Evolutionary conservation across 2,113 vertebrate species (phyloP).

Genomic region (Rhizomys pruinosus): DNA sequence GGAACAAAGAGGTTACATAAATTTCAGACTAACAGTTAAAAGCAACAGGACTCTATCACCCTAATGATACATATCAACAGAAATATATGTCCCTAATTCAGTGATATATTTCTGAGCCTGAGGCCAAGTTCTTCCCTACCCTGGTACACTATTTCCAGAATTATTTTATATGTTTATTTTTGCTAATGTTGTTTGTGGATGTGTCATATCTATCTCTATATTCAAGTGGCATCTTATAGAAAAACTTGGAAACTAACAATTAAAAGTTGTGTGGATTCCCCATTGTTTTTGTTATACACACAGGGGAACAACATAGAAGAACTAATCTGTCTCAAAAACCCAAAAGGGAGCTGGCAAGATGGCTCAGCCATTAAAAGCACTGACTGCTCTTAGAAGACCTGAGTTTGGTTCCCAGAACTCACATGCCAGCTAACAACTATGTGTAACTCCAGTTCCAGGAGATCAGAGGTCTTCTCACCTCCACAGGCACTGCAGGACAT

Average conservation of each 20-base stretch:
- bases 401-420: no score
- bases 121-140: not conserved
- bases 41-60: not conserved
- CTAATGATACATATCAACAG: no score
- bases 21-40: not conserved
- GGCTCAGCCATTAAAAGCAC: no score
- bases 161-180: not conserved
- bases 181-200: not conserved
- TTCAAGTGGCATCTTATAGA: conserved; percentile 28
- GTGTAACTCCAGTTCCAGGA: no score
- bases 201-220: not conserved
- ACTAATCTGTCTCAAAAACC: not conserved
- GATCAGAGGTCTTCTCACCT: no score
- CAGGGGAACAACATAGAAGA: not conserved
- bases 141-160: not conserved
- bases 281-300: not conserved
- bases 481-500: no score
- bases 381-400: no score
- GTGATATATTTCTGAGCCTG: no score
- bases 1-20: not conserved
- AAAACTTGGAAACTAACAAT: not conserved
- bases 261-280: not conserved
- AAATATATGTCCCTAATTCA: no score
- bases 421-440: no score
- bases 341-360: no score